Conservation (phyloP, 2,888 invertebrate genomes). For the Galerucella pusilla region DNA sequence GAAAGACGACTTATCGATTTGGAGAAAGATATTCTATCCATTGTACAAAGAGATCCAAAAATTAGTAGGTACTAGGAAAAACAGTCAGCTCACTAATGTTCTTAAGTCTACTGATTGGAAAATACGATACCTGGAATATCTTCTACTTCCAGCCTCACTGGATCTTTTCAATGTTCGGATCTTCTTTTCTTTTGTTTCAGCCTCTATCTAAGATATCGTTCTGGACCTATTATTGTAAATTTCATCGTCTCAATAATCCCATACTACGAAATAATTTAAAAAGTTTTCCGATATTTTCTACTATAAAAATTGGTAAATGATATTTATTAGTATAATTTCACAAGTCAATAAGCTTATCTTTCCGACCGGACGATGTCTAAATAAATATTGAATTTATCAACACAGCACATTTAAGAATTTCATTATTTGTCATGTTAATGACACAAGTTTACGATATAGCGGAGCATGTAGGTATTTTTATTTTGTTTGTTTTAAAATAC, state of each 20-base stretch:
- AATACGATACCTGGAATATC: too few relatives aligned
- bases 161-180: too few relatives aligned
- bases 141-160: too few relatives aligned
- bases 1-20: too few relatives aligned
- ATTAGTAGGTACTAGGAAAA: too few relatives aligned
- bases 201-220: neutral
- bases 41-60: too few relatives aligned
- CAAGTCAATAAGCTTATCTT: conserved; percentile 29
- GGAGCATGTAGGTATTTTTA: conserved; percentile 31
- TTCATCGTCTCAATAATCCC: neutral
- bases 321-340: conserved; percentile 20
- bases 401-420: conserved; percentile 33
- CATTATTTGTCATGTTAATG: conserved; percentile 38
- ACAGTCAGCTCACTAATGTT: too few relatives aligned
- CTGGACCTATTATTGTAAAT: neutral
- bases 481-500: conserved; percentile 23
- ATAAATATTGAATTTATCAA: conserved; percentile 43
- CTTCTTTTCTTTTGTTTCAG: too few relatives aligned
- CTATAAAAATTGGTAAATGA: neutral
- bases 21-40: too few relatives aligned
- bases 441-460: conserved; percentile 34
- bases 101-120: too few relatives aligned
- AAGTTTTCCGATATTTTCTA: neutral
- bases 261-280: neutral
- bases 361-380: conserved; percentile 22